These are phyloP conservation scores for Melierax canorus DNA, from an alignment of 2,113 vertebrate genomes.

Conservation along the genomic window DNA sequence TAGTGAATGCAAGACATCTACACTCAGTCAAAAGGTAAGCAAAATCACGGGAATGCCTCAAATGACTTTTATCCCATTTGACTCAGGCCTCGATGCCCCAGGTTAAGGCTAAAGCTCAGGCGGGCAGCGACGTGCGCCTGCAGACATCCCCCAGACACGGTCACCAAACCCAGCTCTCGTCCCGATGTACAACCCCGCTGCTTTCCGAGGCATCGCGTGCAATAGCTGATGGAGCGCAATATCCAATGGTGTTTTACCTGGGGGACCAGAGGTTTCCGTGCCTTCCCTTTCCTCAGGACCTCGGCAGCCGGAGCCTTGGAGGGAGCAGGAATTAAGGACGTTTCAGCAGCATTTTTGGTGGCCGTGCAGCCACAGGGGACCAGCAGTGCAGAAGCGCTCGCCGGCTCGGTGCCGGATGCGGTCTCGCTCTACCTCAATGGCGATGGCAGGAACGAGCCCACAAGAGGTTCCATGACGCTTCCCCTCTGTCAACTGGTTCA, in stretches of 20 bases:
- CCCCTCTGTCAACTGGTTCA: not conserved
- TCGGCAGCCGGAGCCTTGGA: not conserved
- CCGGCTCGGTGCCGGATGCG: not conserved
- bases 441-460: not conserved
- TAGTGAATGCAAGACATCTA: rapidly evolving
- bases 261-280: rapidly evolving
- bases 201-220: rapidly evolving
- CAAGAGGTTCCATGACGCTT: not conserved
- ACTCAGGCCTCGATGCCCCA: not conserved
- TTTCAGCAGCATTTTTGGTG: not conserved
- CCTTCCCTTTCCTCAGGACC: not conserved
- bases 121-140: rapidly evolving
- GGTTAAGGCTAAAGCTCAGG: not conserved
- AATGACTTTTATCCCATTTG: rapidly evolving
- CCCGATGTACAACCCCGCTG: rapidly evolving
- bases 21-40: rapidly evolving
- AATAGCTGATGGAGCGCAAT: rapidly evolving
- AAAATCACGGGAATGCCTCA: not conserved
- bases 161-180: not conserved
- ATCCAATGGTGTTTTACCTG: not conserved
- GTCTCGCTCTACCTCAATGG: not conserved
- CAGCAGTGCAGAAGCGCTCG: rapidly evolving
- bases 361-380: not conserved
- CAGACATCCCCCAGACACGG: rapidly evolving
- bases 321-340: not conserved